Evolutionary conservation across 2,888 invertebrate species (phyloP), one percentile per base, ranked within the genome.

Genomic region (Cordilura impudica): DNA sequence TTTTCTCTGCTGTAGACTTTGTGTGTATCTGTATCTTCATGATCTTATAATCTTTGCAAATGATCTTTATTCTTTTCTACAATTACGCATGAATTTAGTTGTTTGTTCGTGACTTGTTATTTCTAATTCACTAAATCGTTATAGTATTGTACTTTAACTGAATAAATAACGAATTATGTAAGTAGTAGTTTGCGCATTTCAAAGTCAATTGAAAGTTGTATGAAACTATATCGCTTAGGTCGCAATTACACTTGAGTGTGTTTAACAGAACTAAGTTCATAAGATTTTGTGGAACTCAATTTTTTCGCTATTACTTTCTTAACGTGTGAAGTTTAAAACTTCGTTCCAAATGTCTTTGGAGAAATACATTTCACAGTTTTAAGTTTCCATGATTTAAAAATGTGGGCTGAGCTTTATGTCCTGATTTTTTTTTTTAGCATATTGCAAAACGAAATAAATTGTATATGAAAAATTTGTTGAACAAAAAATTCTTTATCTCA

Each of bases 21-120:
- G 4, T 19, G 53, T 35, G 47, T 60, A 18, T 35, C 7, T 77
- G 14, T 53, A 21, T 67, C 73, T 70, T 29, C 4, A 14, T 78
- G 76, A 73, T 81, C 76, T 80, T 78, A 69, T 81, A 70, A 74
- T 78, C 74, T 72, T 61, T 60, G 63, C 69, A 60, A 78, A 35
- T 70, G 73, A 73, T 81, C 73, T 66, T 66, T 51, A 31, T 23
- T 56, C 51, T 31, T 26, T 66, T 65, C 39, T 63, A 49, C 45
- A 67, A 72, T 73, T 77, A 72, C 73, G 31, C 61, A 61, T 49
- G 39, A 26, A 19, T 43, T 31, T 63, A 10, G 23, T 69, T 29
- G 43, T 51, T 66, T 65, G 12, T 7, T 39, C 6, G 19, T 21
- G 39, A 29, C 39, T 51, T 14, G 14, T 16, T n/a, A n/a, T 31